phyloP scores from a whole-genome alignment of 53 echinoderm and acorn worm genomes.

The Crossaster papposus region DNA sequence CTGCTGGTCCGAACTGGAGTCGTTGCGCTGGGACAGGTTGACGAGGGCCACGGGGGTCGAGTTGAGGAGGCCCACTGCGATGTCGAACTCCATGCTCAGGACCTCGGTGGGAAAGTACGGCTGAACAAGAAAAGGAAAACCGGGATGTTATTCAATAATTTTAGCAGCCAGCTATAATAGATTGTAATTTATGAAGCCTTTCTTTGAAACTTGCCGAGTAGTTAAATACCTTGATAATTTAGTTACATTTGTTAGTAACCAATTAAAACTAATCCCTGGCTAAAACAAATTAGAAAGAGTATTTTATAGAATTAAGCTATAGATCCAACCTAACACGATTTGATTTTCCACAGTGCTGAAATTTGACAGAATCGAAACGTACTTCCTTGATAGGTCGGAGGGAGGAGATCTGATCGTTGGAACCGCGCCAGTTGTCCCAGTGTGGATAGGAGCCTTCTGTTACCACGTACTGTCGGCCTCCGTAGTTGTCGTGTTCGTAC shows the following conservation, averaged over 20 bases:
- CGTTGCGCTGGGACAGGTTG: constrained; percentile 48
- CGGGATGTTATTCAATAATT: too few species aligned
- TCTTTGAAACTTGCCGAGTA: too few species aligned
- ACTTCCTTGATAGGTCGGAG: constrained; percentile 50
- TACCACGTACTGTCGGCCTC: constrained; percentile 32
- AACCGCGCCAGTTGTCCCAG: constrained; percentile 25
- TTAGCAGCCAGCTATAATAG: too few species aligned
- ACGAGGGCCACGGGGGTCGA: constrained; percentile 13
- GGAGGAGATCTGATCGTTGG: constrained; percentile 54
- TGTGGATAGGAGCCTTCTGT: constrained; percentile 44
- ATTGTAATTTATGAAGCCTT: too few species aligned
- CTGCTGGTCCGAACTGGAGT: constrained; percentile 31
- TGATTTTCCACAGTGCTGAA: too few species aligned
- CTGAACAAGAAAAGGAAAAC: not conserved
- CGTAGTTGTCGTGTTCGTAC: constrained; percentile 21
- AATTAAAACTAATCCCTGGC: too few species aligned
- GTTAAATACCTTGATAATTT: too few species aligned
- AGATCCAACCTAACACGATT: too few species aligned
- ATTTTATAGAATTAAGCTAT: too few species aligned
- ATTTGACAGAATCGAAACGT: not conserved
- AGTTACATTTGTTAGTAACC: too few species aligned
- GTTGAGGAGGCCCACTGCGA: constrained; percentile 22
- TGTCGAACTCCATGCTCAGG: constrained; percentile 55
- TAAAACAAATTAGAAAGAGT: too few species aligned
- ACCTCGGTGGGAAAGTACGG: constrained; percentile 39